These are phyloP conservation scores for Aspidapion aeneum DNA, from an alignment of 2,888 invertebrate genomes.

Conservation along the genomic window DNA sequence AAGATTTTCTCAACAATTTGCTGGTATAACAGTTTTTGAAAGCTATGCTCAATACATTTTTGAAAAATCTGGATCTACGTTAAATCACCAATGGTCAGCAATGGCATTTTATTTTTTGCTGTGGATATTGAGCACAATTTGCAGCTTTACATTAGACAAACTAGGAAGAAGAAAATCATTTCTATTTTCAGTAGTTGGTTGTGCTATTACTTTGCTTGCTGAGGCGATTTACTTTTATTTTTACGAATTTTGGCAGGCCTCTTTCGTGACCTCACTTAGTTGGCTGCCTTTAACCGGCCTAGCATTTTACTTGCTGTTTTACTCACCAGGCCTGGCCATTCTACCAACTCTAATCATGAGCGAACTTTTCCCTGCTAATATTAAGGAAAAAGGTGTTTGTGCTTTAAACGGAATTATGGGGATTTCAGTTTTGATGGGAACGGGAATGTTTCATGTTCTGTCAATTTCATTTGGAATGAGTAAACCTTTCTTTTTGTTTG, in stretches of 20 bases:
- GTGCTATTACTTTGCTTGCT: conserved; percentile 27
- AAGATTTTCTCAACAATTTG: conserved; percentile 36
- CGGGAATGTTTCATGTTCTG: conserved; percentile 38
- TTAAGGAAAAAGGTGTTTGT: conserved; percentile 35
- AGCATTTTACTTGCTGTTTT: conserved; percentile 23
- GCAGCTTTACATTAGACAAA: conserved; percentile 29
- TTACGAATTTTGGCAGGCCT: conserved; percentile 8
- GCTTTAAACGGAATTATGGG: conserved; percentile 19
- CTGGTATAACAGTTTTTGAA: no score
- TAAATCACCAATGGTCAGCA: conserved; percentile 33
- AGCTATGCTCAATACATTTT: conserved; percentile 41
- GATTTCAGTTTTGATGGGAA: conserved; percentile 16
- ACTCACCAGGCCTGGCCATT: conserved; percentile 32
- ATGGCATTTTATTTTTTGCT: conserved; percentile 30
- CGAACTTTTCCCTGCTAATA: conserved; percentile 38
- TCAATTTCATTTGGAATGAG: conserved; percentile 34
- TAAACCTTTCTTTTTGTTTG: conserved; percentile 37
- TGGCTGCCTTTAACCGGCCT: conserved; percentile 39
- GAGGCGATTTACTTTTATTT: conserved; percentile 34
- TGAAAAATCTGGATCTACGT: conserved; percentile 36
- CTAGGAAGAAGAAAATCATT: conserved; percentile 33
- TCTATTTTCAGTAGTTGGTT: conserved; percentile 30
- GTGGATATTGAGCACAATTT: conserved; percentile 26
- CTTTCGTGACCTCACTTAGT: conserved; percentile 25
- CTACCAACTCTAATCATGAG: conserved; percentile 37